Percentiles rank a stretch among this genome's conserved stretches.
phyloP scores from a whole-genome alignment of 1,140 invertebrate genomes.

The Calycopis cecrops region DNA sequence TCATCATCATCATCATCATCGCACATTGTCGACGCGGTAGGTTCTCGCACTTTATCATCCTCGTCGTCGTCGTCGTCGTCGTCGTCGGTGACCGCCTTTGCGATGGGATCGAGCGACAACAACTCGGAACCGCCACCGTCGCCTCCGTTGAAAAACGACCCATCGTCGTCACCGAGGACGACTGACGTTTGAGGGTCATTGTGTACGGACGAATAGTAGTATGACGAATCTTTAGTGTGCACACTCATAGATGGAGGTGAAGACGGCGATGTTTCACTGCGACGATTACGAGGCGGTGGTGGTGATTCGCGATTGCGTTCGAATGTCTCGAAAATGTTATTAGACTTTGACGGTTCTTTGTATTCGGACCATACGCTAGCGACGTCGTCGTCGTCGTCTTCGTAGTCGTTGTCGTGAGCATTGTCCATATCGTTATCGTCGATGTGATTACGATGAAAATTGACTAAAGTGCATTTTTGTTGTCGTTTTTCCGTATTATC shows the following conservation, averaged over 20 bases:
- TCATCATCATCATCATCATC: too few species aligned
- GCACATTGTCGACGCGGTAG: too few species aligned
- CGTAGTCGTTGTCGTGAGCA: neutral
- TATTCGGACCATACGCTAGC: conserved; percentile 12
- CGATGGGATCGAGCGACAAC: conserved; percentile 6
- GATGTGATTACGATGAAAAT: neutral
- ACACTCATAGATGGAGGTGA: conserved; percentile 4
- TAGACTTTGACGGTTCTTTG: conserved; percentile 11
- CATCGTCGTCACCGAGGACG: conserved; percentile 1
- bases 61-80: too few species aligned
- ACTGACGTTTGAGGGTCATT: neutral
- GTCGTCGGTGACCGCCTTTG: neutral
- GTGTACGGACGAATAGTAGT: conserved; percentile 1
- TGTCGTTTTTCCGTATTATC: neutral
- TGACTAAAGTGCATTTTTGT: too few species aligned
- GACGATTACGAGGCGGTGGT: too few species aligned
- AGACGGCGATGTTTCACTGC: too few species aligned
- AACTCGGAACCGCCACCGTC: neutral
- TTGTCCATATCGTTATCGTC: neutral
- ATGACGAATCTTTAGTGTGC: conserved; percentile 12
- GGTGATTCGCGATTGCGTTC: too few species aligned
- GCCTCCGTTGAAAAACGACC: conserved; percentile 7
- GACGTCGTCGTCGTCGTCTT: conserved; percentile 3
- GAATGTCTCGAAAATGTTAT: neutral
- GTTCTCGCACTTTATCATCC: too few species aligned